Evolutionary conservation across 2,113 vertebrate genomes (phyloP), one percentile per base, ranked within the genome.

Genomic region (Fukomys damarensis): DNA sequence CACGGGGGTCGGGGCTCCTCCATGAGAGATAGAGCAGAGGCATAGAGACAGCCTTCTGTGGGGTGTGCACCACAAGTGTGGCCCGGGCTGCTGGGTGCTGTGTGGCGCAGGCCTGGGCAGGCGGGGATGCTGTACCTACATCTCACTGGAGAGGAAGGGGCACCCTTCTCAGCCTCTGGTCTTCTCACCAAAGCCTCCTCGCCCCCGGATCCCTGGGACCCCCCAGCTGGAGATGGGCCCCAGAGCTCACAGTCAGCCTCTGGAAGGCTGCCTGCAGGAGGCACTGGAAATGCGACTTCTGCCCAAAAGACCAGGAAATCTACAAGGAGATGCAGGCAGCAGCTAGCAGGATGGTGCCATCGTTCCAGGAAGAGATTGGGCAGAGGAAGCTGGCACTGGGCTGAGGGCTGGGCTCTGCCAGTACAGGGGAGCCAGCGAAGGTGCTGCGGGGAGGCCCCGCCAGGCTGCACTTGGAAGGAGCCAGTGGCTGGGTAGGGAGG

Each of bases 61-160:
- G 54, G 52, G 46, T n/a, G 24, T n/a, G 17, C 28, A 38, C 74
- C 20, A 1, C 1, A n/a, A 19, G 22, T 63, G 5, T 4, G 63
- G 76, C 38, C 4, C 12, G 17, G 43, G 41, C 35, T 16, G 19
- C 49, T 3, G 38, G 30, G 32, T 74, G 7, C 24, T 1, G 77
- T 26, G 3, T 3, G 54, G 41, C 14, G 41, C 12, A n/a, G 35
- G 22, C 59, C n/a, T 24, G 38, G 12, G 56, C 56, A 19, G 76
- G 76, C 35, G 0, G 2, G 35, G 38, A 12, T 63, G 26, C 1
- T 35, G 76, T 2, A 28, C 19, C 43, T 17, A 2, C 0, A 1
- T 46, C 93, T 70, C 38, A 24, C 66, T 17, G 38, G 30, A 46
- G 58, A 30, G 43, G 52, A n/a, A 41, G 49, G 58, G 28, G 22